phyloP scores from a whole-genome alignment of 2,797 vertebrate species.

The Gallinago solitaria region DNA sequence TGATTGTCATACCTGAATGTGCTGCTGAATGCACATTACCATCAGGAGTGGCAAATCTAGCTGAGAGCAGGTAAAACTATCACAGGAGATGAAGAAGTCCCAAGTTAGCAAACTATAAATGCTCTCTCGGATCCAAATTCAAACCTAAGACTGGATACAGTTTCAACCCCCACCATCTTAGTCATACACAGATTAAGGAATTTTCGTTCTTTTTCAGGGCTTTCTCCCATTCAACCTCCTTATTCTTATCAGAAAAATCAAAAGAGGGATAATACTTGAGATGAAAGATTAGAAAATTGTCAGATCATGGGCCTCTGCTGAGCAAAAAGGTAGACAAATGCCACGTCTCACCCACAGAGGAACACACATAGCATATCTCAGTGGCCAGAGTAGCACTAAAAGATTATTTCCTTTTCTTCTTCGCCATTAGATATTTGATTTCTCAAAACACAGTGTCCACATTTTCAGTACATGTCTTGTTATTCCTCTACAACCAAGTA shows the following conservation, averaged over 20 bases:
- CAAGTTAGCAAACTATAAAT: not conserved
- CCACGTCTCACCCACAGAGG: not conserved
- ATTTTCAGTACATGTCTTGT: not conserved
- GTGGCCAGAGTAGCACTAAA: not conserved
- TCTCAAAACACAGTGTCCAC: not conserved
- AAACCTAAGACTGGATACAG: not conserved
- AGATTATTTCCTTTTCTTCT: not conserved
- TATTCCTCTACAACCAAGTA: not conserved
- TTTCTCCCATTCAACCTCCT: not conserved
- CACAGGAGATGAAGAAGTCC: not conserved
- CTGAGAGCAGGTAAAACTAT: not conserved
- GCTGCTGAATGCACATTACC: not conserved
- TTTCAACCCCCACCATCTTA: not conserved
- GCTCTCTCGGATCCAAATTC: not conserved
- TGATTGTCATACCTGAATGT: fast-evolving
- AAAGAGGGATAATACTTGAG: not conserved
- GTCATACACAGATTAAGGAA: fast-evolving
- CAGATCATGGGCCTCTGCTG: fast-evolving
- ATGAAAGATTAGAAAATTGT: not conserved
- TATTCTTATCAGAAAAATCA: not conserved
- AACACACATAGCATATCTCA: not conserved
- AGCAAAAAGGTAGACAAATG: not conserved
- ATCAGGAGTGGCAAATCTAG: not conserved
- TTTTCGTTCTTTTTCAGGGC: not conserved
- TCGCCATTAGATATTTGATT: not conserved